A percentile compares a stretch with the other conserved stretches of the same genome.
These are phyloP conservation scores for Athripsodes cinereus DNA, from an alignment of 2,888 invertebrate species.

Conservation along the genomic window DNA sequence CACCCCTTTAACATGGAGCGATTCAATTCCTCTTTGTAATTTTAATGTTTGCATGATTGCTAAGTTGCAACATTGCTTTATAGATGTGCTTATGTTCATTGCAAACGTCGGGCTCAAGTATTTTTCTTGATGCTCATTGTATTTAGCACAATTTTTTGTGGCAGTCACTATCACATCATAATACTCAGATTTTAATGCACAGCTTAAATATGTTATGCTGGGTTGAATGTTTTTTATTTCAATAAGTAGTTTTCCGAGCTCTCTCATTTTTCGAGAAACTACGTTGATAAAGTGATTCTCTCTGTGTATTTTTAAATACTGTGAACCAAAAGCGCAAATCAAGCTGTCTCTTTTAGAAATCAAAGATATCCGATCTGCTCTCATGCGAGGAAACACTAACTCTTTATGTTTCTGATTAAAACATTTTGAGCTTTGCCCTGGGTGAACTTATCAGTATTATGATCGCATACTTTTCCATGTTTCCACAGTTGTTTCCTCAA, in stretches of 20 bases:
- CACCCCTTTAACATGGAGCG: too few species aligned
- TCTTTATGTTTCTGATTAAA: background rate
- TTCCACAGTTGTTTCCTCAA: slow-evolving; percentile 3
- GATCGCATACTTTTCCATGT: slow-evolving; percentile 1
- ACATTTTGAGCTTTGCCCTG: slow-evolving; percentile 7
- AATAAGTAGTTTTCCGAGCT: background rate
- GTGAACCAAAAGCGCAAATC: slow-evolving; percentile 8
- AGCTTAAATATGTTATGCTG: background rate
- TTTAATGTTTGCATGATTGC: background rate
- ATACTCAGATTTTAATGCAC: background rate
- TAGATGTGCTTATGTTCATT: background rate
- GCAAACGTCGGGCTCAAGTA: background rate
- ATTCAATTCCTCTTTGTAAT: too few species aligned
- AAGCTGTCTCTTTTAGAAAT: slow-evolving; percentile 6
- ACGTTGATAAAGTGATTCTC: background rate
- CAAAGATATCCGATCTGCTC: slow-evolving; percentile 7
- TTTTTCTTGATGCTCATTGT: background rate
- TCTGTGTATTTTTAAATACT: slow-evolving; percentile 3
- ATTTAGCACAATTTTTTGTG: background rate
- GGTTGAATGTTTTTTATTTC: background rate
- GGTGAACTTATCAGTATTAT: background rate
- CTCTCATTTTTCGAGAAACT: background rate
- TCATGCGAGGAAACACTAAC: background rate
- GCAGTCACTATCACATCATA: background rate
- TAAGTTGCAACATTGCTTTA: background rate